Conservation (phyloP, 1,140 invertebrate genomes). For the Ectropis grisescens region DNA sequence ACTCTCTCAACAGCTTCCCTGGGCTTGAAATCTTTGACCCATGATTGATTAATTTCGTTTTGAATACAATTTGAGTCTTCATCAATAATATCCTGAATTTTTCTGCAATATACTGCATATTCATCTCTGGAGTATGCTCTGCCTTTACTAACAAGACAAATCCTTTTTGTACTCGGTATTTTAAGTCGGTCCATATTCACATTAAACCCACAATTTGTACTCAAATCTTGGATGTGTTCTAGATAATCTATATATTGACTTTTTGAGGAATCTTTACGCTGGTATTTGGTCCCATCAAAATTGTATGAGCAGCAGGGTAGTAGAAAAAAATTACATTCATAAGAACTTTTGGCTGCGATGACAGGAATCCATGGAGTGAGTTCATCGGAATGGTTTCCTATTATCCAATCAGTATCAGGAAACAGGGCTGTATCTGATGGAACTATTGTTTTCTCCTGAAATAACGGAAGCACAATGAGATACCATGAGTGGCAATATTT, state of each 20-base stretch:
- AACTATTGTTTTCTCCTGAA: slow-evolving; percentile 75
- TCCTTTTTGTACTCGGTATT: slow-evolving; percentile 96
- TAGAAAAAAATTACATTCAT: slow-evolving; percentile 85
- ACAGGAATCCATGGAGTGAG: slow-evolving; percentile 98
- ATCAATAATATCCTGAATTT: slow-evolving; percentile 54
- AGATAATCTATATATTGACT: slow-evolving; percentile 91
- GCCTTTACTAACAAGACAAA: slow-evolving; percentile 81
- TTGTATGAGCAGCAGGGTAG: slow-evolving; percentile 96
- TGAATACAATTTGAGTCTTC: slow-evolving; percentile 7
- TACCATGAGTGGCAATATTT: too few species aligned
- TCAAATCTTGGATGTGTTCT: slow-evolving; percentile 80
- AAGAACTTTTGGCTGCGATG: slow-evolving; percentile 82
- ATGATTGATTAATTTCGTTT: slow-evolving; percentile 20
- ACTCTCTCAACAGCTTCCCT: slow-evolving; percentile 79
- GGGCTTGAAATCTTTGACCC: slow-evolving; percentile 74
- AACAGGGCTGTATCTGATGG: slow-evolving; percentile 80
- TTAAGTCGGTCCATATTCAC: slow-evolving; percentile 85
- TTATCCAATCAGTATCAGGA: slow-evolving; percentile 90
- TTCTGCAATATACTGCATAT: slow-evolving; percentile 38
- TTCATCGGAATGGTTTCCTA: slow-evolving; percentile 99
- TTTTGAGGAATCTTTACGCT: slow-evolving; percentile 73
- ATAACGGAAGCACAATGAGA: slow-evolving; percentile 11
- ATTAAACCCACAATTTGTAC: slow-evolving; percentile 82
- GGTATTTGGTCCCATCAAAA: slow-evolving; percentile 89
- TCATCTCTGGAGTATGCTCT: slow-evolving; percentile 65